phyloP scores from a whole-genome alignment of 2,113 vertebrate genomes.

The Ranitomeya imitator region DNA sequence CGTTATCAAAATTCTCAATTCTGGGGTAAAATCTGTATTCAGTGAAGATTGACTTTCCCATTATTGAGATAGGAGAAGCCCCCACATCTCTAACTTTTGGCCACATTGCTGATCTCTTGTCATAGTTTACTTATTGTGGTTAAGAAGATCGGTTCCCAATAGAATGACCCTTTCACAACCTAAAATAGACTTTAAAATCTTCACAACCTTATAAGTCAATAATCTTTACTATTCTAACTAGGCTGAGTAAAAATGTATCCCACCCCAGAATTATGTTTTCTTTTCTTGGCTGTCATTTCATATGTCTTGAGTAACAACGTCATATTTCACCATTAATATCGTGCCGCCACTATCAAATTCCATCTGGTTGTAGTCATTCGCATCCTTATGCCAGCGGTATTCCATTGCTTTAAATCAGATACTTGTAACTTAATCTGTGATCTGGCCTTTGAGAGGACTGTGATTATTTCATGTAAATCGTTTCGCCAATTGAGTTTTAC shows the following conservation, averaged over 20 bases:
- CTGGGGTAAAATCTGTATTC: no score
- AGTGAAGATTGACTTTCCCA: no score
- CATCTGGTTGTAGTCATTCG: conserved; percentile 31
- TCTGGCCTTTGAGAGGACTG: conserved; percentile 16
- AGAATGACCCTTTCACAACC: no score
- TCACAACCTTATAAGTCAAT: background rate
- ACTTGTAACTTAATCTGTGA: conserved; percentile 26
- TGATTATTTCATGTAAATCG: background rate
- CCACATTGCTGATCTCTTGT: no score
- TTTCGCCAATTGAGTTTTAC: background rate
- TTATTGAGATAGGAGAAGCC: no score
- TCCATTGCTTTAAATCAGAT: conserved; percentile 28
- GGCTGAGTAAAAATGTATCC: background rate
- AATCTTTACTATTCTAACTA: background rate
- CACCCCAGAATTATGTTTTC: background rate
- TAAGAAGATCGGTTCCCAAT: no score
- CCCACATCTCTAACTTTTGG: no score
- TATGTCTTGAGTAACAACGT: background rate
- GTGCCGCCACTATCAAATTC: conserved; percentile 25
- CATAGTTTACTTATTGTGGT: no score
- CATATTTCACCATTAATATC: conserved; percentile 11
- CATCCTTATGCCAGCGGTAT: background rate
- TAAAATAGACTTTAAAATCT: no score
- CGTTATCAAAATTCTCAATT: no score
- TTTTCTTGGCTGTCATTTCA: background rate